phyloP scores from a whole-genome alignment of 2,888 invertebrate genomes.

The Escarpia spicata region DNA sequence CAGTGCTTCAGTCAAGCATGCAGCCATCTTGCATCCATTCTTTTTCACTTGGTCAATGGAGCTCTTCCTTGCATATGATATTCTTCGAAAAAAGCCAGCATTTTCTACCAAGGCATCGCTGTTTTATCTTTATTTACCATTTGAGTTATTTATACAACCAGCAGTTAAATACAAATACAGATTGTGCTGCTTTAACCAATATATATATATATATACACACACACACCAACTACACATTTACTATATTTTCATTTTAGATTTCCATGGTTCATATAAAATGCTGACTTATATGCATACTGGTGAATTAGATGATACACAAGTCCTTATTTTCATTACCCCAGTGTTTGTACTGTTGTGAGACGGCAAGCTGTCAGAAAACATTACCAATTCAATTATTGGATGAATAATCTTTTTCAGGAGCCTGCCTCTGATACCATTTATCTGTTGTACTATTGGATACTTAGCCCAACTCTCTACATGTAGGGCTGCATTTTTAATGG shows the following conservation, averaged over 20 bases:
- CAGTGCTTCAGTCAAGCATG: not conserved
- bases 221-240: too few relatives aligned
- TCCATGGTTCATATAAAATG: too few relatives aligned
- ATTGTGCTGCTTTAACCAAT: not conserved
- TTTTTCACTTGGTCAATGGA: not conserved
- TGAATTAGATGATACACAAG: too few relatives aligned
- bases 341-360: not conserved
- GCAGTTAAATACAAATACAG: not conserved
- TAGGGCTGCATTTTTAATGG: constrained; percentile 7
- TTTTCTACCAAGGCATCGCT: not conserved
- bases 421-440: constrained; percentile 16
- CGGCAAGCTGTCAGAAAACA: not conserved
- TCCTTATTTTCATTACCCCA: not conserved
- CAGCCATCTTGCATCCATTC: not conserved
- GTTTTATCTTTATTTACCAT: not conserved
- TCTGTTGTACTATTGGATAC: not conserved
- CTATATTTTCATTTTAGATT: too few relatives aligned
- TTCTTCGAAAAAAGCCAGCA: not conserved
- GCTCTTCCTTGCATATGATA: not conserved
- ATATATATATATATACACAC: too few relatives aligned
- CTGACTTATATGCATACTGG: too few relatives aligned
- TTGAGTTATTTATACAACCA: not conserved
- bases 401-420: not conserved
- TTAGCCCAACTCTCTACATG: not conserved
- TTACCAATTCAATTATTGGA: not conserved